phyloP scores from a whole-genome alignment of 2,113 vertebrate genomes.

The Leucoraja erinaceus region DNA sequence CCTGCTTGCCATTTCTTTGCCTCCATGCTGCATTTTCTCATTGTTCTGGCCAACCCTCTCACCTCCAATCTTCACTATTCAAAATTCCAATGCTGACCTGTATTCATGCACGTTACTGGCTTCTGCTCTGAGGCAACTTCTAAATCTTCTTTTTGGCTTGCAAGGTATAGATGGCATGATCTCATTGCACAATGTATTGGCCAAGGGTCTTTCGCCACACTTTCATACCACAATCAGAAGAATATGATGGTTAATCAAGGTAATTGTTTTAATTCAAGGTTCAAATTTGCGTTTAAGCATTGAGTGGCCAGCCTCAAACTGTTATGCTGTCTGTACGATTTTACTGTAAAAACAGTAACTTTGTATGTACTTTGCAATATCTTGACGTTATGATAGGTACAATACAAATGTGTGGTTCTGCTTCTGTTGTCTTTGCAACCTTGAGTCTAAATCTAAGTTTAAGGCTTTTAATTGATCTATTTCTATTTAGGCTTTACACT shows the following conservation, averaged over 20 bases:
- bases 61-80: background rate
- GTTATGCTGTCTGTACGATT: background rate
- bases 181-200: background rate
- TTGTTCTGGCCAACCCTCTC: background rate
- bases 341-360: background rate
- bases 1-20: background rate
- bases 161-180: background rate
- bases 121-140: background rate
- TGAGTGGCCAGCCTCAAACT: no score
- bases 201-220: no score
- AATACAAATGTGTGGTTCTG: background rate
- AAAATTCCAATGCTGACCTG: background rate
- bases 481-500: background rate
- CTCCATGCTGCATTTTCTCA: background rate
- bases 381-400: background rate
- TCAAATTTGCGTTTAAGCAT: background rate
- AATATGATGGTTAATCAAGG: no score
- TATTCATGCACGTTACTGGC: background rate
- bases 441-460: background rate
- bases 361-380: no score
- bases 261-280: background rate
- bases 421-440: background rate
- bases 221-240: background rate
- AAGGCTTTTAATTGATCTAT: background rate
- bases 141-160: background rate